These are phyloP conservation scores for Hylyphantes graminicola DNA, from an alignment of 1,140 invertebrate genomes.

Conservation along the genomic window DNA sequence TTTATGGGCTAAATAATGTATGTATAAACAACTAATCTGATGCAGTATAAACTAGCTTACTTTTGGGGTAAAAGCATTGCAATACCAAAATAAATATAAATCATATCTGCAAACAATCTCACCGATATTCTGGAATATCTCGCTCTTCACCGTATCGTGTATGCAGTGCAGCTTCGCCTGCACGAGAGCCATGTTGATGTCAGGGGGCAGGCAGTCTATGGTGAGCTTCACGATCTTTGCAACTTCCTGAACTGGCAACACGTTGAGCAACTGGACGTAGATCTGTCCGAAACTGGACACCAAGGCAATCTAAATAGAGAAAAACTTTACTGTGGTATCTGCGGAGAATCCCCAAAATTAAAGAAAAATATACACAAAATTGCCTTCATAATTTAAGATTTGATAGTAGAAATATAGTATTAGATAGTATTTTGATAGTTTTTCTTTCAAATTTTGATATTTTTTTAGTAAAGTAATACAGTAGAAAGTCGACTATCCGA, in stretches of 20 bases:
- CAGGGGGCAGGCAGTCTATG: constrained; percentile 75
- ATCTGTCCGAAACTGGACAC: constrained; percentile 68
- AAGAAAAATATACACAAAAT: background rate
- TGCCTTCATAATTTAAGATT: too few species aligned
- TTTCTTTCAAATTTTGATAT: too few species aligned
- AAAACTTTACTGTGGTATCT: background rate
- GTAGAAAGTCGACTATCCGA: too few species aligned
- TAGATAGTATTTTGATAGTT: too few species aligned
- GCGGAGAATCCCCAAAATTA: too few species aligned
- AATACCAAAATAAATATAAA: too few species aligned
- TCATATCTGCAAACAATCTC: constrained; percentile 59
- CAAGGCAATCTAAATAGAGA: constrained; percentile 71
- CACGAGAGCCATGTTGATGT: constrained; percentile 73
- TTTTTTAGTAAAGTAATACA: too few species aligned
- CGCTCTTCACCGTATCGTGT: constrained; percentile 77
- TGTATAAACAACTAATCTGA: too few species aligned
- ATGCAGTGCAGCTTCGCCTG: constrained; percentile 81
- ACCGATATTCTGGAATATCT: constrained; percentile 77
- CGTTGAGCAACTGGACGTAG: constrained; percentile 70
- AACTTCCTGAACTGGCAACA: constrained; percentile 76
- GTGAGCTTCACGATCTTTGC: constrained; percentile 77
- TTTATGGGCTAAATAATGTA: too few species aligned
- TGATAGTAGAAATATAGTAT: too few species aligned
- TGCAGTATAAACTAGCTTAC: too few species aligned
- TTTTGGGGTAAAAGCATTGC: too few species aligned